Evolutionary conservation across 2,888 invertebrate genomes (phyloP).

Genomic region (Carpatolechia fugitivella): DNA sequence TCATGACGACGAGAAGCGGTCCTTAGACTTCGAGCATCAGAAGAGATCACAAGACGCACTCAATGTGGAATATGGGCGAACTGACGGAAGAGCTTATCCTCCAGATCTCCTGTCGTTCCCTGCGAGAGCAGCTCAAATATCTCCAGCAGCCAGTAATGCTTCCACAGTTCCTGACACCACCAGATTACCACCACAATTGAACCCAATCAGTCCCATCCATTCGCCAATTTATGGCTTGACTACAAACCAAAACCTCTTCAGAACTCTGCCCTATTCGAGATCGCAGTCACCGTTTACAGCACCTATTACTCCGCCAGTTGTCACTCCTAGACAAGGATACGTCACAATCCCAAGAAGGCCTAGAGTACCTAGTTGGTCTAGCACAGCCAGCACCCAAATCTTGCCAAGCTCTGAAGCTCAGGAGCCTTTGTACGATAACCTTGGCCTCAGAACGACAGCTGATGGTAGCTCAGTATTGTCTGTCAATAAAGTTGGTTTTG

Average conservation of each 20-base stretch:
- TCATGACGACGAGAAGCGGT: conserved; percentile 85
- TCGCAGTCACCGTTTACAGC: conserved; percentile 89
- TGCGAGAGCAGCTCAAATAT: conserved; percentile 83
- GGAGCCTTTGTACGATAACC: conserved; percentile 92
- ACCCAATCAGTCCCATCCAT: conserved; percentile 82
- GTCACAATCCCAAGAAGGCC: conserved; percentile 92
- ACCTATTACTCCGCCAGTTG: conserved; percentile 80
- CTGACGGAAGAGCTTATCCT: conserved; percentile 82
- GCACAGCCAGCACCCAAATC: conserved; percentile 80
- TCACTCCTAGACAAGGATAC: conserved; percentile 88
- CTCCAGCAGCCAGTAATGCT: conserved; percentile 89
- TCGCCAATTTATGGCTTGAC: conserved; percentile 82
- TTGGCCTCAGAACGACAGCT: conserved; percentile 90
- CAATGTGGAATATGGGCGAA: conserved; percentile 76
- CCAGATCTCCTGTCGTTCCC: conserved; percentile 91
- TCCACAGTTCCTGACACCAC: conserved; percentile 88
- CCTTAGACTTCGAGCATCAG: conserved; percentile 82
- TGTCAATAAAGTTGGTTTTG: conserved; percentile 83
- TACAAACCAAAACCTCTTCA: conserved; percentile 83
- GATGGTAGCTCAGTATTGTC: conserved; percentile 91
- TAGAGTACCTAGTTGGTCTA: conserved; percentile 89
- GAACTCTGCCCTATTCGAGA: conserved; percentile 88
- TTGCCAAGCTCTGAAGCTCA: conserved; percentile 74
- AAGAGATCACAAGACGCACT: conserved; percentile 77
- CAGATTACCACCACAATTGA: conserved; percentile 78